These are phyloP conservation scores for Buteo buteo DNA, from an alignment of 2,113 vertebrate genomes.

Conservation along the genomic window DNA sequence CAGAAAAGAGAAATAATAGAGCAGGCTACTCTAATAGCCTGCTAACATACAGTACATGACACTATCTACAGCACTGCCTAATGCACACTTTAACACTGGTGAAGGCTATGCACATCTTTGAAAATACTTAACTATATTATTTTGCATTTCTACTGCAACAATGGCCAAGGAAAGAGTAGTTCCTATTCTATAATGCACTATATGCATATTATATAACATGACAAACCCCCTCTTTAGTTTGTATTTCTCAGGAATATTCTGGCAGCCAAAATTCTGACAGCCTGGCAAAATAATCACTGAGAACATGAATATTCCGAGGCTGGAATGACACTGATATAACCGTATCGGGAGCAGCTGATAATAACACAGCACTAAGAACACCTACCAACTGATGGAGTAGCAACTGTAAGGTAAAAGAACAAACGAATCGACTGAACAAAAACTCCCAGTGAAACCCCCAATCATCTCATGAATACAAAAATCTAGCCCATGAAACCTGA, in stretches of 20 bases:
- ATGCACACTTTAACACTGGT: neutral
- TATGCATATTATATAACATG: fast-evolving
- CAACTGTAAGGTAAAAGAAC: neutral
- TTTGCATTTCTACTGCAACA: neutral
- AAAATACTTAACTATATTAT: neutral
- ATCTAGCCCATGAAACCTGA: neutral
- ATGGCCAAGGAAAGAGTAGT: neutral
- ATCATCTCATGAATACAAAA: neutral
- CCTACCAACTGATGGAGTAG: neutral
- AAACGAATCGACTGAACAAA: neutral
- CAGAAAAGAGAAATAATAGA: neutral
- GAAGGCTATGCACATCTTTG: neutral
- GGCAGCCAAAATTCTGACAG: neutral
- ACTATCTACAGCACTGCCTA: neutral
- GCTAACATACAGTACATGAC: neutral
- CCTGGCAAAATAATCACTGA: neutral
- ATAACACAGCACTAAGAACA: neutral
- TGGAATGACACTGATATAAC: neutral
- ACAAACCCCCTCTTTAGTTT: neutral
- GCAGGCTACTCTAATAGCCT: neutral
- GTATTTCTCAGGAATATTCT: neutral
- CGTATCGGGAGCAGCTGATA: neutral
- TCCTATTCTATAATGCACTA: neutral
- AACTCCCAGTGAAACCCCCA: neutral
- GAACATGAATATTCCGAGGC: neutral